These are phyloP conservation scores for Neodiprion fabricii DNA, from an alignment of 1,140 invertebrate species.

Conservation along the genomic window DNA sequence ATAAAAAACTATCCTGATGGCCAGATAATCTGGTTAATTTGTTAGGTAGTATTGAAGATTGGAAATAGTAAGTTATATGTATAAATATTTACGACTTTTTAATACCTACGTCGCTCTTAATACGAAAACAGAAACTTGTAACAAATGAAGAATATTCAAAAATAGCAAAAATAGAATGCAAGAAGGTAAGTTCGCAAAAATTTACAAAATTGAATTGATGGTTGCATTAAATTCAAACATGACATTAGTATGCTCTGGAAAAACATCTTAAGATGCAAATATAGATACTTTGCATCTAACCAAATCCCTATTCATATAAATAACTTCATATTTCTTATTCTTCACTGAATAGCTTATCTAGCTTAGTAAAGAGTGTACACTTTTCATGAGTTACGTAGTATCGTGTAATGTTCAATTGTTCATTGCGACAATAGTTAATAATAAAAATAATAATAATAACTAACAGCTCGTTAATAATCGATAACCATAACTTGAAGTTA, in stretches of 20 bases:
- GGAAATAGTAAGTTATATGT: no score
- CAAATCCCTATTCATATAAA: constrained; percentile 39
- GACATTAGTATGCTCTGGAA: constrained; percentile 35
- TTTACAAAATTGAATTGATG: constrained; percentile 22
- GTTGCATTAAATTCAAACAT: constrained; percentile 22
- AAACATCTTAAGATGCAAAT: constrained; percentile 35
- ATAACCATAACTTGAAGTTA: constrained; percentile 33
- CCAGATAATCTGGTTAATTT: not conserved
- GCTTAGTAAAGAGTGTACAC: constrained; percentile 31
- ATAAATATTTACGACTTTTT: no score
- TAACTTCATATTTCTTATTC: constrained; percentile 19
- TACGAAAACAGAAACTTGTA: not conserved
- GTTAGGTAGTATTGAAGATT: not conserved
- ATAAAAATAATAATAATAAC: constrained; percentile 29
- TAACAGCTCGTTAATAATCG: constrained; percentile 14
- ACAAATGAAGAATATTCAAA: constrained; percentile 24
- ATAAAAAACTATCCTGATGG: not conserved
- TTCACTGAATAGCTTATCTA: not conserved
- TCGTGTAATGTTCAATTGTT: not conserved
- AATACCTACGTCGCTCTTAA: no score
- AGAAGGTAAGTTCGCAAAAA: constrained; percentile 26
- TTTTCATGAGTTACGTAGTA: constrained; percentile 8
- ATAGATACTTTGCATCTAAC: constrained; percentile 41
- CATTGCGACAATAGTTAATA: constrained; percentile 11
- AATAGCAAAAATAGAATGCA: constrained; percentile 27